Evolutionary conservation across 1,140 invertebrate genomes (phyloP).

Genomic region (Orchesella cincta): DNA sequence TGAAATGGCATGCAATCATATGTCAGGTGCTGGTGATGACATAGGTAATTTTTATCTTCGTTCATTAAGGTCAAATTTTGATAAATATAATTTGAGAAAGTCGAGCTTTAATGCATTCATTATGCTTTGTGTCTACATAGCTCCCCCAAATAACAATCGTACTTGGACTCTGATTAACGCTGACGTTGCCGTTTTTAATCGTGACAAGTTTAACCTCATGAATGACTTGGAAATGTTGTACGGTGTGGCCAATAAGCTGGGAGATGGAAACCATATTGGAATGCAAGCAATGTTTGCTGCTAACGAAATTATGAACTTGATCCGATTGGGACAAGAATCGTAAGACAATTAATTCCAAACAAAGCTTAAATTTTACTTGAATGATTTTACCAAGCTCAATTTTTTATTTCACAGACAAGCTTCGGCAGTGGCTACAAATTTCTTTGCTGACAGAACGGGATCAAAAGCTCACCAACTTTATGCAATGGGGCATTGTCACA

Average conservation of each 20-base stretch:
- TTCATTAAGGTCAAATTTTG: too few species aligned
- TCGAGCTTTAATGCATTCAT: too few species aligned
- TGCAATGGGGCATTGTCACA: constrained; percentile 61
- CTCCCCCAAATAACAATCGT: constrained; percentile 26
- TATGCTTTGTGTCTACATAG: too few species aligned
- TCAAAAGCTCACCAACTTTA: constrained; percentile 57
- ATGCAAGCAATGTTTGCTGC: constrained; percentile 61
- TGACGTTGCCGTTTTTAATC: constrained; percentile 58
- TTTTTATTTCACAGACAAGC: constrained; percentile 57
- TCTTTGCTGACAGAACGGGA: constrained; percentile 60
- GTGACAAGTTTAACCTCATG: constrained; percentile 56
- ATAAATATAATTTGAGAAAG: too few species aligned
- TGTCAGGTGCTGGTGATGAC: constrained; percentile 58
- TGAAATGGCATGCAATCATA: constrained; percentile 61
- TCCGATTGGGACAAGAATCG: constrained; percentile 50
- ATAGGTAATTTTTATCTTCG: too few species aligned
- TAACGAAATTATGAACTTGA: constrained; percentile 60
- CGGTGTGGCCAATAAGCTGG: constrained; percentile 49
- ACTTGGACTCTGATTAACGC: constrained; percentile 46
- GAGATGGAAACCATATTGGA: constrained; percentile 54
- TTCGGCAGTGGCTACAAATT: constrained; percentile 55
- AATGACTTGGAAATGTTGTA: constrained; percentile 59
- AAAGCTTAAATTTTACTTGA: neutral
- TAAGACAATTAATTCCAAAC: too few species aligned
- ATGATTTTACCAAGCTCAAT: too few species aligned